phyloP scores from a whole-genome alignment of 2,113 vertebrate species.

The Carassius carassius region DNA sequence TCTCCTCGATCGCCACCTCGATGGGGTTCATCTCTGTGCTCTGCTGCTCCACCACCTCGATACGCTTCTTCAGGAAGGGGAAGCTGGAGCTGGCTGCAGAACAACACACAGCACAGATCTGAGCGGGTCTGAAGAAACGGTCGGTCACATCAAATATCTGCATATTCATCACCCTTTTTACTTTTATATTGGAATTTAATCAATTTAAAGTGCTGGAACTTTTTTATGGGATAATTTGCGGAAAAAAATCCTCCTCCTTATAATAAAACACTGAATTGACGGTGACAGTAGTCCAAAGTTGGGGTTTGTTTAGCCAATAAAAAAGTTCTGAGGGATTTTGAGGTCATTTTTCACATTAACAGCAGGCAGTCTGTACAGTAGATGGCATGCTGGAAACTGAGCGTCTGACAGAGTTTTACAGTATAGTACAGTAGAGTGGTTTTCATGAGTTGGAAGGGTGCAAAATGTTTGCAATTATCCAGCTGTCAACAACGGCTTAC shows the following conservation, averaged over 20 bases:
- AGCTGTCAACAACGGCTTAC: neutral
- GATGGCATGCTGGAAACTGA: neutral
- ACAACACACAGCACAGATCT: neutral
- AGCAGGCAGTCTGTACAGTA: neutral
- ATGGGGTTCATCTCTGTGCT: conserved; percentile 96
- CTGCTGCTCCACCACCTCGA: conserved; percentile 92
- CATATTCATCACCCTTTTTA: neutral
- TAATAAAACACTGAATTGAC: no score
- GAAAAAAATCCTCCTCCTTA: no score
- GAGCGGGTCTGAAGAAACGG: no score
- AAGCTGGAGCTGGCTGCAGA: conserved; percentile 88
- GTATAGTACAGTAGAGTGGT: neutral
- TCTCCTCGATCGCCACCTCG: conserved; percentile 97
- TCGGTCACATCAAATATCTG: neutral
- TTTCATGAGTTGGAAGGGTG: neutral
- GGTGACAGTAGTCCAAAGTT: no score
- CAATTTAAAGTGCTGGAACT: no score
- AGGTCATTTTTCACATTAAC: no score
- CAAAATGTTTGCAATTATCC: neutral
- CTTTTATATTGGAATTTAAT: no score
- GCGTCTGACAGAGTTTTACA: neutral
- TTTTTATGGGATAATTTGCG: no score
- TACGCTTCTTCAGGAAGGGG: conserved; percentile 95
- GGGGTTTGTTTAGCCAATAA: no score
- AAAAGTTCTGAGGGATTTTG: no score